Evolutionary conservation across 2,797 vertebrate species (phyloP).

Genomic region (Furcifer pardalis): DNA sequence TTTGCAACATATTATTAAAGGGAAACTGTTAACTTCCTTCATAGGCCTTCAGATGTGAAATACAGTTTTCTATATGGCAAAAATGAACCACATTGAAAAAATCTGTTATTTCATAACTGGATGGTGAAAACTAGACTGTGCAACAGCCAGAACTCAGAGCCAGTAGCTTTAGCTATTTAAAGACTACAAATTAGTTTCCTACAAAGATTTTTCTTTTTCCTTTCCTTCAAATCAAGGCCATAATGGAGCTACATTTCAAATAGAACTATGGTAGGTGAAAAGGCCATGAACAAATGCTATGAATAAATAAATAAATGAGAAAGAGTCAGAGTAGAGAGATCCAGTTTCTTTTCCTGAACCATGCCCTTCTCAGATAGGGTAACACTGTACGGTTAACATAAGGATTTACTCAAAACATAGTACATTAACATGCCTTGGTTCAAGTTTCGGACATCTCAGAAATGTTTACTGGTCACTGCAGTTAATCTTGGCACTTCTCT

Average conservation of each 20-base stretch:
- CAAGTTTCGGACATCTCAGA: neutral
- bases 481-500: no score
- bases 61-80: neutral
- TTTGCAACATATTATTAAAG: slow-evolving; percentile 46
- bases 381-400: neutral
- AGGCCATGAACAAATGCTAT: no score
- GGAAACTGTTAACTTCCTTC: slow-evolving; percentile 44
- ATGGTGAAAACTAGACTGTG: neutral
- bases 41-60: slow-evolving; percentile 44
- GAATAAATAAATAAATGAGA: no score
- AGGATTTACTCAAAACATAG: neutral
- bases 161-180: no score
- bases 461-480: rapidly evolving
- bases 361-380: no score
- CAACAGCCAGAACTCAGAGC: neutral
- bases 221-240: no score
- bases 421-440: neutral
- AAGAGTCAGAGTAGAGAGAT: no score
- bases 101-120: neutral
- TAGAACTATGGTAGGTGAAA: no score
- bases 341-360: no score
- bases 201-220: no score
- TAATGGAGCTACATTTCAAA: no score
- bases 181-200: no score
- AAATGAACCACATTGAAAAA: slow-evolving; percentile 54